A percentile compares a stretch with the other conserved stretches of the same genome.
Evolutionary conservation across 1,140 invertebrate species (phyloP).

Genomic region (Hypothenemus hampei): DNA sequence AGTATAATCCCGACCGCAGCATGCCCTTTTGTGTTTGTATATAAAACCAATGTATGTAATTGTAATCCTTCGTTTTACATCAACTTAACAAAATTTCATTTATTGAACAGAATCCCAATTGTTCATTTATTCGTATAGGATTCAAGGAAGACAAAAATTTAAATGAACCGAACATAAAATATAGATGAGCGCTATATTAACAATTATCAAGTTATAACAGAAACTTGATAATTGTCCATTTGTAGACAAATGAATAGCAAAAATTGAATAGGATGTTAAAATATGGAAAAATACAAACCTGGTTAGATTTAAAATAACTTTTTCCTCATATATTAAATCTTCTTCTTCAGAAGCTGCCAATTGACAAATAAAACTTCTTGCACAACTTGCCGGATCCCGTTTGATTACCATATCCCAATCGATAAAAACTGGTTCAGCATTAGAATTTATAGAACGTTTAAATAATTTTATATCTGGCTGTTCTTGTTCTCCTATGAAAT

Average conservation of each 20-base stretch:
- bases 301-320: conserved; percentile 33
- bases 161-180: no score
- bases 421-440: conserved; percentile 13
- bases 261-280: no score
- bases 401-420: conserved; percentile 37
- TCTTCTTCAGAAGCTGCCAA: conserved; percentile 30
- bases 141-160: no score
- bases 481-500: background rate
- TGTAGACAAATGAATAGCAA: no score
- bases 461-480: conserved; percentile 19
- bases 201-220: background rate
- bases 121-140: no score
- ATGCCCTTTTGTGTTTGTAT: no score
- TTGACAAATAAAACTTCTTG: conserved; percentile 40
- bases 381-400: conserved; percentile 38
- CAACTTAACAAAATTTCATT: no score
- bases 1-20: no score
- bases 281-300: conserved; percentile 27
- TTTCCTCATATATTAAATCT: conserved; percentile 32
- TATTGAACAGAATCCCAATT: no score
- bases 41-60: no score
- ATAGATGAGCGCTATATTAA: no score
- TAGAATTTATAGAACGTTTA: conserved; percentile 25
- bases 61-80: no score
- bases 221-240: background rate